Conservation (phyloP, 2,797 vertebrate species). For the Fistularia tabacaria region DNA sequence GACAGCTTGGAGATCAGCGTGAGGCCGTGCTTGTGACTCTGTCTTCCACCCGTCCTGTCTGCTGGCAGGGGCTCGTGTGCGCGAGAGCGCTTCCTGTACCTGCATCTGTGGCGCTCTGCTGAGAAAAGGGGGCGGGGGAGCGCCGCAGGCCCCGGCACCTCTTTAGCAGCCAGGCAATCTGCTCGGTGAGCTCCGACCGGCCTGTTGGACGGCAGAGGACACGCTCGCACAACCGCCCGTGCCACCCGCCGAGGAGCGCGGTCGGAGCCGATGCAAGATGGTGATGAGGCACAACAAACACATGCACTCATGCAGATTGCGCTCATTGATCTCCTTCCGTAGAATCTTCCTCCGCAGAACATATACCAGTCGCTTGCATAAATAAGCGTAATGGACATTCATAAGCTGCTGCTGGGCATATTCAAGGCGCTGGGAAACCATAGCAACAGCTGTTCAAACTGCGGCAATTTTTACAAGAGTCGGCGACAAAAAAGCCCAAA, state of each 20-base stretch:
- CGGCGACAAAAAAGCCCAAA: constrained; percentile 50
- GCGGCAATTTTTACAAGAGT: constrained; percentile 35
- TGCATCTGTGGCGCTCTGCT: constrained; percentile 69
- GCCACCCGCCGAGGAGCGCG: constrained; percentile 40
- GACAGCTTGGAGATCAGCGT: constrained; percentile 80
- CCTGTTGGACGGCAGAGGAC: constrained; percentile 34
- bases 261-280: constrained; percentile 49
- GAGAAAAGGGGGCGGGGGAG: constrained; percentile 41
- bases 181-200: constrained; percentile 52
- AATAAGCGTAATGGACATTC: constrained; percentile 16
- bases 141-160: constrained; percentile 60
- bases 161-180: constrained; percentile 80
- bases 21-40: constrained; percentile 67
- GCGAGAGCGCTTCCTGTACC: constrained; percentile 63
- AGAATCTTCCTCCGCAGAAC: background rate
- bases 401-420: background rate
- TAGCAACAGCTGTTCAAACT: constrained; percentile 40
- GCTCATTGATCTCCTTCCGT: constrained; percentile 12
- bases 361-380: background rate
- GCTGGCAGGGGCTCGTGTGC: constrained; percentile 47
- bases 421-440: constrained; percentile 5
- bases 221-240: constrained; percentile 19
- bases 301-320: constrained; percentile 21
- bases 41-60: constrained; percentile 52
- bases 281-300: constrained; percentile 52